These are phyloP conservation scores for Ceratina japonica DNA, from an alignment of 1,140 invertebrate species.

Conservation along the genomic window DNA sequence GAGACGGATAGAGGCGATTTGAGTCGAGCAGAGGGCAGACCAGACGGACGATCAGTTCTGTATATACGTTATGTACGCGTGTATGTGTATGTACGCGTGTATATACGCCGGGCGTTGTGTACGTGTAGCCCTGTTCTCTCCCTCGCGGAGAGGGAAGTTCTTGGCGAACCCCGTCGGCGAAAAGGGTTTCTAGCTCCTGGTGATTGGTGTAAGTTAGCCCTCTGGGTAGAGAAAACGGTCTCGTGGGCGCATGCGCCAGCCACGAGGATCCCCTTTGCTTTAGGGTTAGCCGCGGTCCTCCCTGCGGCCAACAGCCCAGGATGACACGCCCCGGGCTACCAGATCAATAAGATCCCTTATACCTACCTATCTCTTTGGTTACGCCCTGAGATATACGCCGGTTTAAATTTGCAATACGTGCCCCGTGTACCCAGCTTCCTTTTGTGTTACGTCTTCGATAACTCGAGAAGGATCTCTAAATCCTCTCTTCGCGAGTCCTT, in stretches of 20 bases:
- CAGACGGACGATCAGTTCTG: slow-evolving; percentile 35
- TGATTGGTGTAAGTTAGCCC: slow-evolving; percentile 79
- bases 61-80: slow-evolving; percentile 41
- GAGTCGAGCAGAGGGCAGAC: slow-evolving; percentile 36
- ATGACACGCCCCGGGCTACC: slow-evolving; percentile 80
- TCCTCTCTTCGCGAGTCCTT: slow-evolving; percentile 1
- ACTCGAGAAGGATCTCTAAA: slow-evolving; percentile 9
- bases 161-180: slow-evolving; percentile 69
- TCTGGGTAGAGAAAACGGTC: slow-evolving; percentile 69
- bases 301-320: slow-evolving; percentile 79
- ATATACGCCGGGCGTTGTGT: neutral
- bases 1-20: slow-evolving; percentile 41
- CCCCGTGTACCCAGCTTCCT: slow-evolving; percentile 29
- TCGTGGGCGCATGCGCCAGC: slow-evolving; percentile 69
- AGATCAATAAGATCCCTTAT: slow-evolving; percentile 80
- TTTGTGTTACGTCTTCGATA: neutral
- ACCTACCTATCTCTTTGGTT: slow-evolving; percentile 73
- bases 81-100: slow-evolving; percentile 24
- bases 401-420: slow-evolving; percentile 60
- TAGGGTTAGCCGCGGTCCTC: slow-evolving; percentile 79
- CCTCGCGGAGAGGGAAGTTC: slow-evolving; percentile 64
- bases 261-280: slow-evolving; percentile 73
- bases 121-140: slow-evolving; percentile 59
- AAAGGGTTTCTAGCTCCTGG: slow-evolving; percentile 77
- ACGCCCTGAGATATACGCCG: slow-evolving; percentile 70